Base-by-base conservation (phyloP, 2,113 vertebrate species). In the Cyanoderma ruficeps region DNA sequence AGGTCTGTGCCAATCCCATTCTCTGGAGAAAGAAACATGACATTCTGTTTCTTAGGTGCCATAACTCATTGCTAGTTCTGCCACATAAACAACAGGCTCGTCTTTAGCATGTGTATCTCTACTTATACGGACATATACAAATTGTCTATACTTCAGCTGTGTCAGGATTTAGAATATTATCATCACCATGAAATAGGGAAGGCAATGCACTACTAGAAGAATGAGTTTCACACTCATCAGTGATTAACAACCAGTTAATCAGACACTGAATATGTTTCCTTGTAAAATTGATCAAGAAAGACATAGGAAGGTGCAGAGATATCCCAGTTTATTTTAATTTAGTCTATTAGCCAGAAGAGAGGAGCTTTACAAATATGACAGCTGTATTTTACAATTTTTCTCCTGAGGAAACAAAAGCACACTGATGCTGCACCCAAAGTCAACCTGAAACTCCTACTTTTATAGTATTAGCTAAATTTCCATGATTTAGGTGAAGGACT, bases 21-120 rank as follows among this genome's bases (percentile, higher is more conserved):
- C 71, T 93, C 89, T 57, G 59, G 21, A 89, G 64, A 75, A 93
- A 96, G 85, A 94, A 94, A 71, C 75, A 95, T 55, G 42, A 72
- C 1, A 5, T 77, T 90, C 59, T 77, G 47, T 59, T 96, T 88
- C 78, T 95, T 63, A 85, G 39, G 35, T 87, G 44, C 39, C 76
- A 78, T 92, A 95, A 95, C 33, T 93, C 75, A 90, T 56, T 2
- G 6, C 37, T 65, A 47, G 35, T 49, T 95, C 67, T 67, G 53
- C 31, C 42, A 74, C 60, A 89, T 86, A 90, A 93, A 88, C 84
- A 95, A 79, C 63, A 88, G 44, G 28, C 37, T 90, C 3, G 0
- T 93, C 75, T 76, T 90, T 81, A 82, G 27, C 27, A 17, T 22
- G 53, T 52, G 42, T 22, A 71, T 69, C 21, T 85, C 57, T 56